phyloP scores from a whole-genome alignment of 2,113 vertebrate genomes.

The Tiliqua scincoides region DNA sequence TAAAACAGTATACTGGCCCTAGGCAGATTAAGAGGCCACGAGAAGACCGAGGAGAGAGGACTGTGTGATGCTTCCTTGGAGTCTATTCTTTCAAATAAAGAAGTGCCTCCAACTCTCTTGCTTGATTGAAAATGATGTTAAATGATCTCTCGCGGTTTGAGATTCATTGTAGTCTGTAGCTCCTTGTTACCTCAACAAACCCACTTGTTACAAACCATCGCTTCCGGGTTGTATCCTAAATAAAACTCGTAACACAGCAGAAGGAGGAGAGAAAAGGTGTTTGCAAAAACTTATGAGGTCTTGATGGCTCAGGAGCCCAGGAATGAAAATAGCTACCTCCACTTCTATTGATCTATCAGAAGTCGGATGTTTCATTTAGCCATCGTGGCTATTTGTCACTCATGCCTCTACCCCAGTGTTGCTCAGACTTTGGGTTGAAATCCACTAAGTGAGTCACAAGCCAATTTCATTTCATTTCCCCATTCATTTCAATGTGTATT shows the following conservation, averaged over 20 bases:
- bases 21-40: slow-evolving; percentile 6
- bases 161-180: background rate
- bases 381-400: background rate
- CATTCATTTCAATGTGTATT: too few species aligned
- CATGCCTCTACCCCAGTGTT: too few species aligned
- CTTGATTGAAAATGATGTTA: background rate
- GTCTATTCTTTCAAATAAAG: background rate
- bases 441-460: too few species aligned
- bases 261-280: background rate
- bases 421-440: too few species aligned
- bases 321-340: background rate
- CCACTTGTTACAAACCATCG: background rate
- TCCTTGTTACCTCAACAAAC: background rate
- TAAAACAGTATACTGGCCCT: background rate
- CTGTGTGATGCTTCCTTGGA: background rate
- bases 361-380: too few species aligned
- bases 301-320: background rate
- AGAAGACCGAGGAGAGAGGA: background rate
- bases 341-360: background rate
- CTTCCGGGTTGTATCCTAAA: background rate
- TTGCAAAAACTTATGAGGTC: background rate
- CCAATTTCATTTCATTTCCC: too few species aligned
- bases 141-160: slow-evolving; percentile 1
- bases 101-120: too few species aligned
- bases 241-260: too few species aligned